Evolutionary conservation across 2,113 vertebrate species (phyloP).

Genomic region (Gavialis gangeticus): DNA sequence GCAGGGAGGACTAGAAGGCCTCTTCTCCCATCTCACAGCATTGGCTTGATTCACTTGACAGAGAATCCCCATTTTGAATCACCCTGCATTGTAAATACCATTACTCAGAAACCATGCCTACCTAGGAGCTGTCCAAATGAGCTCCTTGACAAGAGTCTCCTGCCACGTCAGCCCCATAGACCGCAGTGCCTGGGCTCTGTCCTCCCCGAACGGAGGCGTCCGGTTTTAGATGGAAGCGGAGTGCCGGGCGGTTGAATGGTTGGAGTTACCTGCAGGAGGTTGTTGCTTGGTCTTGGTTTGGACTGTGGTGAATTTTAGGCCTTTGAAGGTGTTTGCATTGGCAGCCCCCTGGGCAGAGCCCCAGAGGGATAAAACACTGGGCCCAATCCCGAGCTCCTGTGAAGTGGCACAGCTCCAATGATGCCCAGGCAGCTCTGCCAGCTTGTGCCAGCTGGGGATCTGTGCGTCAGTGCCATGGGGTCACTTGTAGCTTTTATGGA

Average conservation of each 20-base stretch:
- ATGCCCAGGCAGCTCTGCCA: background rate
- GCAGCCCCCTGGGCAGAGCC: background rate
- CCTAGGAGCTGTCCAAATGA: background rate
- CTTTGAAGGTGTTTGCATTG: background rate
- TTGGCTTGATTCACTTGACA: background rate
- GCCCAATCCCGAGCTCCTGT: background rate
- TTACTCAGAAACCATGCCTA: background rate
- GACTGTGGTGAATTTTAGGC: background rate
- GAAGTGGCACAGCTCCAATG: accelerated
- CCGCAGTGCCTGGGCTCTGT: background rate
- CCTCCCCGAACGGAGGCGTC: background rate
- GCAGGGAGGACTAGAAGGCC: background rate
- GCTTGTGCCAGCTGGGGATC: background rate
- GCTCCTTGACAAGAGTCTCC: background rate
- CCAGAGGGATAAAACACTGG: background rate
- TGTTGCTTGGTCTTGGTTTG: background rate
- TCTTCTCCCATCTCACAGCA: background rate
- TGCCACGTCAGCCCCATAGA: background rate
- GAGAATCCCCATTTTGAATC: background rate
- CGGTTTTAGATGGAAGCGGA: background rate
- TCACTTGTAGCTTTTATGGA: accelerated
- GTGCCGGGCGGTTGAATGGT: accelerated
- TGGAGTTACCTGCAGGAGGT: accelerated
- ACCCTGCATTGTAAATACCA: accelerated
- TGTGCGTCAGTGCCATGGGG: background rate